Evolutionary conservation across 2,888 invertebrate species (phyloP).

Genomic region (Sisyra nigra): DNA sequence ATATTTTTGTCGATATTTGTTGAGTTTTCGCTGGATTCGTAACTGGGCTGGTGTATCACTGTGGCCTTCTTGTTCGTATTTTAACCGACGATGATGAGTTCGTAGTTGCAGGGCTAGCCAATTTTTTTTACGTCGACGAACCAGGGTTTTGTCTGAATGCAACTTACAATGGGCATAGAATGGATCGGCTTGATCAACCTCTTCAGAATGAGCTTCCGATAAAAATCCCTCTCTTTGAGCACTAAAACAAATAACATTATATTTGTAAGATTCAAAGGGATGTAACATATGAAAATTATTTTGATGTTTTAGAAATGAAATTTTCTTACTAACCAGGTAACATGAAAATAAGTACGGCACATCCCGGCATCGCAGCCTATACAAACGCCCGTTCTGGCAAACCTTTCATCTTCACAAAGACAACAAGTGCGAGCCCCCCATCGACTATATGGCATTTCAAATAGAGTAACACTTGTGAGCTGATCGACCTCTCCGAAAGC

Average conservation of each 20-base stretch:
- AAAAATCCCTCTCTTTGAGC: conserved; percentile 86
- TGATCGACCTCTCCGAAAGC: conserved; percentile 92
- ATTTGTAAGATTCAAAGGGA: too few relatives aligned
- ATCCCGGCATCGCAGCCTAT: conserved; percentile 97
- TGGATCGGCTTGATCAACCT: conserved; percentile 86
- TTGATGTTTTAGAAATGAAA: background rate
- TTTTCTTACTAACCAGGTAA: conserved; percentile 58
- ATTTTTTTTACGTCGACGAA: conserved; percentile 64
- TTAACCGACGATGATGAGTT: conserved; percentile 46
- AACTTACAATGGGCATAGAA: conserved; percentile 94
- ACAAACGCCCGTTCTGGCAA: conserved; percentile 85
- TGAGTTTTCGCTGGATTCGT: conserved; percentile 64
- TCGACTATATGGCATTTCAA: conserved; percentile 93
- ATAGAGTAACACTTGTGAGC: conserved; percentile 80
- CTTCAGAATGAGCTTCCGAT: conserved; percentile 83
- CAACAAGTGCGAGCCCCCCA: conserved; percentile 92
- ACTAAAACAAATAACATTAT: too few relatives aligned
- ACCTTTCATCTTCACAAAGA: conserved; percentile 73
- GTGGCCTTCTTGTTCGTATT: conserved; percentile 42
- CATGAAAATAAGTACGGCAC: conserved; percentile 95
- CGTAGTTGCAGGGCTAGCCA: conserved; percentile 76
- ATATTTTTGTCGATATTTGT: conserved; percentile 74
- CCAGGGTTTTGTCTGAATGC: conserved; percentile 82
- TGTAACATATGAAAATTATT: too few relatives aligned
- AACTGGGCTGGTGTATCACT: conserved; percentile 49